A percentile compares a stretch with the other conserved stretches of the same genome.
These are phyloP conservation scores for Oscarella lobularis DNA, from an alignment of 37 sponge, comb jelly and placozoan species.

Conservation along the genomic window DNA sequence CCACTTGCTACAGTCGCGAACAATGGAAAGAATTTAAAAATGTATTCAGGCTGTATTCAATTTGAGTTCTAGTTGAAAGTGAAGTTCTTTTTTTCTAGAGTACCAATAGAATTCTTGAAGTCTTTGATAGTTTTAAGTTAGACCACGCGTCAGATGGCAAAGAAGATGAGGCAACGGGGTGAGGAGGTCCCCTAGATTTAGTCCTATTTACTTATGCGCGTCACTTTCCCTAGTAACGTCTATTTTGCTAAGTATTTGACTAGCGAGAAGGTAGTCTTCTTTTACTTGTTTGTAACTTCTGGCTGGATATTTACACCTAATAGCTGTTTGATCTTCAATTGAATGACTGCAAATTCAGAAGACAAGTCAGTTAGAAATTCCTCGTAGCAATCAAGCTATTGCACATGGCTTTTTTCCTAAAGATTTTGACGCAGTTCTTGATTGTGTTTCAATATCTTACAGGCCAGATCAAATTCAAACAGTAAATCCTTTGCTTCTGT, in stretches of 20 bases:
- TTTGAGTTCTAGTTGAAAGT: background rate
- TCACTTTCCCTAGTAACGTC: too few relatives aligned
- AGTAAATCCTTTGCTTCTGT: background rate
- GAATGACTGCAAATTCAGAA: conserved; percentile 2
- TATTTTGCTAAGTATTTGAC: conserved; percentile 98
- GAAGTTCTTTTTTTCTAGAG: background rate
- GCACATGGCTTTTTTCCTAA: background rate
- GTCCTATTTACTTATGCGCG: too few relatives aligned
- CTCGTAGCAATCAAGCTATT: background rate
- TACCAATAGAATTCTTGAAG: background rate
- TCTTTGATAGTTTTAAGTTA: background rate
- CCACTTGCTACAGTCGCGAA: conserved; percentile 47
- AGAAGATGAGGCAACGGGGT: background rate
- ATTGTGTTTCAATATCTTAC: conserved; percentile 91
- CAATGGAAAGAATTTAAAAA: conserved; percentile 53
- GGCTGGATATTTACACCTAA: too few relatives aligned
- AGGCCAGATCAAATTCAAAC: conserved; percentile 77
- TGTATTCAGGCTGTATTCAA: background rate
- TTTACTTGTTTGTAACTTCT: too few relatives aligned
- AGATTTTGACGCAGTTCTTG: conserved; percentile 79
- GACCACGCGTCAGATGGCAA: background rate
- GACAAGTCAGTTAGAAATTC: background rate
- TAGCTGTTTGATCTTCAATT: background rate
- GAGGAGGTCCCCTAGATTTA: too few relatives aligned
- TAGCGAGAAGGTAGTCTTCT: conserved; percentile 58